Evolutionary conservation across 2,797 vertebrate genomes (phyloP), one percentile per base, ranked within the genome.

Genomic region (Hafferia zeledoni): DNA sequence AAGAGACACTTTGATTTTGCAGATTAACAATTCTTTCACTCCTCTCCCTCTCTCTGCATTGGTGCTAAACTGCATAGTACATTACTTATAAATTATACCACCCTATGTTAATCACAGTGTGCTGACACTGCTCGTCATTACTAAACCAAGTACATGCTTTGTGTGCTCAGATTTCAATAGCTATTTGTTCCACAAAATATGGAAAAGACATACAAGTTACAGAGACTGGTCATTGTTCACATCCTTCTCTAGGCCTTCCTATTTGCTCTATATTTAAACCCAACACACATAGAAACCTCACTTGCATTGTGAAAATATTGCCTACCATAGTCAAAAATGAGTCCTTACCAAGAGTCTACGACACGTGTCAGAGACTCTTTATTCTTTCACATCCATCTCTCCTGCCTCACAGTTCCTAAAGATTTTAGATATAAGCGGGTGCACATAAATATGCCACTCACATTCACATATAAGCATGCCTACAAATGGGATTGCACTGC

Each of bases 61-160:
- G 83, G 94, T 87, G 52, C 92, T 95, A 91, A 96, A 90, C 87
- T 86, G 81, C 55, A 92, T 7, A 93, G 81, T 80, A 55, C 90
- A 95, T 95, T 98, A 95, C 93, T 97, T 95, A 96, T 91, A 93
- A 97, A 97, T 97, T 97, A 96, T 95, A 95, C 83, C 91, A 96
- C 50, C 82, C 72, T 87, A 19, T 89, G 90, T 96, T 98, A 98
- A 97, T 97, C 97, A 96, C 72, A 95, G 75, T 72, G 85, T 96
- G 96, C 94, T 97, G 96, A 97, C 96, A 94, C 69, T 93, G 75
- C 86, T 94, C 97, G 92, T 97, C 96, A 93, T 95, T 96, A 77
- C 86, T 91, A 95, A 97, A 95, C 87, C 89, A 47, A 57, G 74
- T 86, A 84, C 79, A 69, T 69, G 89, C 67, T 97, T 97, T 97